Evolutionary conservation across 1,140 invertebrate species (phyloP), one percentile per base, ranked within the genome.

Genomic region (Protaetia brevitarsis): DNA sequence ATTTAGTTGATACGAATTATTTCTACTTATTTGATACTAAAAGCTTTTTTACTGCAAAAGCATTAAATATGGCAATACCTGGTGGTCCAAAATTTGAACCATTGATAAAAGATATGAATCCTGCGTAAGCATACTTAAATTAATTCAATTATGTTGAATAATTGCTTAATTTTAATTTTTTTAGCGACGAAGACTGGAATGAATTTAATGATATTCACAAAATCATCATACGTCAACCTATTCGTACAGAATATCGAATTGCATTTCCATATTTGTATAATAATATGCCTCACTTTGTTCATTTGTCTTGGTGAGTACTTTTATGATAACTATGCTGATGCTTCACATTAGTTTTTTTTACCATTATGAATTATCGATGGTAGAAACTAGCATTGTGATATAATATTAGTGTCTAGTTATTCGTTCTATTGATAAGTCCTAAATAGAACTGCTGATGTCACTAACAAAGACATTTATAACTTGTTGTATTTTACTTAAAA

Each of bases 171-270:
- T 28, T 21, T 63, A 66, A n/a, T 5, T 69, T 67, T 82, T 84
- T 31, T 71, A 92, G 92, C 10, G 98, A 99, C 84, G 98, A 99
- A 85, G 98, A 99, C 81, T 99, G 98, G 98, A 99, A 99, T 83
- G 98, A 99, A 81, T 99, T 99, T 75, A 99, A 99, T 83, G 98
- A 99, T 77, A 99, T 99, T 61, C 99, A 99, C 76, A 99, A 99
- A 80, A 98, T 99, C 70, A 99, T 99, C 64, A 99, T 99, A 74
- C 83, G 98, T 27, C 97, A 99, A 76, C 97, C 97, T 27, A 95
- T 99, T 69, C 86, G 98, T 66, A 99, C 98, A 4, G 98, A 99
- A 82, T 99, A 99, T 79, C 87, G 97, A 67, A 99, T 99, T 77
- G 97, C 97, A 2, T 99, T 99, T 82, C 97, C 98, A 2, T 99